These are phyloP conservation scores for Chlamydotis undulata DNA, from an alignment of 2,113 vertebrate species.

Conservation along the genomic window DNA sequence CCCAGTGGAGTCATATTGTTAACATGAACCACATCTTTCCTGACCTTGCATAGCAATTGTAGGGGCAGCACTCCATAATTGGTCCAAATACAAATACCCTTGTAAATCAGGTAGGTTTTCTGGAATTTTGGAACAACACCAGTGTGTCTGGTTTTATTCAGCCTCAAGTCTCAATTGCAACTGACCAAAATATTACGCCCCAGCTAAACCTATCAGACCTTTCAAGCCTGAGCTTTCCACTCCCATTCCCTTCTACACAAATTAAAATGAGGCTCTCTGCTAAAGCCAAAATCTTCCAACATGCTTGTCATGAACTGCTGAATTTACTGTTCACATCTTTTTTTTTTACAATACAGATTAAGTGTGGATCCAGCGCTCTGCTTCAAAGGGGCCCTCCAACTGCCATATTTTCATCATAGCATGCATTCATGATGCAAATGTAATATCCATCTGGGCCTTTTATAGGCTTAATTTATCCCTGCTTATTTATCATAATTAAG, in stretches of 20 bases:
- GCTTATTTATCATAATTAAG: conserved; percentile 60
- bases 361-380: conserved; percentile 28
- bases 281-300: conserved; percentile 5
- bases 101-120: conserved; percentile 19
- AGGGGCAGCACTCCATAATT: not conserved
- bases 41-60: conserved; percentile 12
- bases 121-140: not conserved
- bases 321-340: conserved; percentile 52
- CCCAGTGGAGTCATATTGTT: not conserved
- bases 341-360: conserved; percentile 27
- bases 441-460: conserved; percentile 47
- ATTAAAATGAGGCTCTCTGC: not conserved
- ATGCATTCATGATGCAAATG: conserved; percentile 35
- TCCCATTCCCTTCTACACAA: not conserved
- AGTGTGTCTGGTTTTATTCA: not conserved
- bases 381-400: conserved; percentile 38
- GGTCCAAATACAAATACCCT: not conserved
- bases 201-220: not conserved
- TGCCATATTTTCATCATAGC: conserved; percentile 39
- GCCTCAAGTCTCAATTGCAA: not conserved
- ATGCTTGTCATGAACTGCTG: conserved; percentile 20
- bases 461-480: conserved; percentile 43
- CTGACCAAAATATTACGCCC: not conserved
- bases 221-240: not conserved
- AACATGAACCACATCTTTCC: conserved; percentile 22